Base-by-base conservation (phyloP, 2,797 vertebrate genomes). In the Fistularia tabacaria region DNA sequence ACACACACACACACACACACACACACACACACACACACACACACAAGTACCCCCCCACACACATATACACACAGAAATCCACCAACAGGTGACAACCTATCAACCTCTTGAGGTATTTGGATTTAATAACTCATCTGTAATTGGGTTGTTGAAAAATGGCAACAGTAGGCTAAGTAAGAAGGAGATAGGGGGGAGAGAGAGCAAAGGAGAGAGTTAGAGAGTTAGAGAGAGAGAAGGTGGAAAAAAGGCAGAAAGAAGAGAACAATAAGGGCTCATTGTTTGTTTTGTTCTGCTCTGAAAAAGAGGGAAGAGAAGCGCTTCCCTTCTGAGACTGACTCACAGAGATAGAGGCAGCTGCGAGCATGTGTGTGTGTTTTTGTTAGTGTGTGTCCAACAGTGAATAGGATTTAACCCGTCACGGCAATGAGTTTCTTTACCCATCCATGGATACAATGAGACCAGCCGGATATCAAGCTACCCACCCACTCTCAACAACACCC, bases 401-500 rank as follows among this genome's bases (percentile, higher is more conserved):
- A 89, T 85, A 78, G 87, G 87, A 86, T 87, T 89, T 89, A 89
- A 87, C 85, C 80, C 81, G 87, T 89, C 85, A 89, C 85, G 81
- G 68, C 87, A 84, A 87, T 87, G 87, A 85, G 80, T 89, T 89
- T 86, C 87, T 87, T 89, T 87, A 82, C 85, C 82, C 83, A 77
- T 82, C 84, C 81, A 77, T 69, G 73, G 84, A 86, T 76, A 89
- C 87, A 89, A 89, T 85, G 79, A 85, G 72, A 81, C 77, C 76
- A 71, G 80, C 81, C 83, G 85, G 85, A 89, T 85, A 86, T 87
- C 87, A 87, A 80, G 64, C 74, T 64, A 83, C 74, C 74, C 73
- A 52, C 61, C 46, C 67, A 45, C 69, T 25, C 25, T 25, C 25
- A 25, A 61, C 53, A 42, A 53, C 59, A 41, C 49, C 42, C 45